Percentiles rank a stretch among this genome's conserved stretches.
Conservation (phyloP, 64 coral and sea anemone species). For the Acropora tenuis region DNA sequence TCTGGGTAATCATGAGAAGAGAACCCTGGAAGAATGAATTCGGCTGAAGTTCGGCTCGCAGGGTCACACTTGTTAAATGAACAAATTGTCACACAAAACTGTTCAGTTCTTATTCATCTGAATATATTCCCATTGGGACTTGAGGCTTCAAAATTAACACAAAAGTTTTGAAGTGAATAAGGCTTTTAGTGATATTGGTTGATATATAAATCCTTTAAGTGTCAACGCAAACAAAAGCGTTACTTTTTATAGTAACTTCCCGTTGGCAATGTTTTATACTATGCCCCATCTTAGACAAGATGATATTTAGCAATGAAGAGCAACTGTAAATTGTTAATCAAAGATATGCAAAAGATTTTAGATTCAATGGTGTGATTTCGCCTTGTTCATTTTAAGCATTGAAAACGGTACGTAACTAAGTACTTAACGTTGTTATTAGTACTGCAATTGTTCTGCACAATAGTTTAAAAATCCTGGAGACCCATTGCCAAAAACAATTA, state of each 20-base stretch:
- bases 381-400: not conserved
- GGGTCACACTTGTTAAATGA: no score
- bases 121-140: not conserved
- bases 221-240: no score
- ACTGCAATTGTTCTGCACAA: not conserved
- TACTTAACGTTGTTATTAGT: conserved; percentile 2
- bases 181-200: not conserved
- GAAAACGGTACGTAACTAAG: not conserved
- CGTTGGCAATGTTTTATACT: not conserved
- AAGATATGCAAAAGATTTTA: not conserved
- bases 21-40: no score
- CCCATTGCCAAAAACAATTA: conserved; percentile 10
- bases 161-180: not conserved
- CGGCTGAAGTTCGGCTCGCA: no score
- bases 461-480: conserved; percentile 36
- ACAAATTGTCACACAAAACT: no score
- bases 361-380: not conserved
- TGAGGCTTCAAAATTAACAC: not conserved
- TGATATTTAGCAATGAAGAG: not conserved
- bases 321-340: not conserved
- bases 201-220: not conserved
- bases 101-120: no score
- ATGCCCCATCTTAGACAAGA: not conserved
- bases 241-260: no score
- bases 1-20: no score